Percentiles rank a stretch among this genome's conserved stretches.
phyloP scores from a whole-genome alignment of 2,797 vertebrate genomes.

The Masticophis lateralis region DNA sequence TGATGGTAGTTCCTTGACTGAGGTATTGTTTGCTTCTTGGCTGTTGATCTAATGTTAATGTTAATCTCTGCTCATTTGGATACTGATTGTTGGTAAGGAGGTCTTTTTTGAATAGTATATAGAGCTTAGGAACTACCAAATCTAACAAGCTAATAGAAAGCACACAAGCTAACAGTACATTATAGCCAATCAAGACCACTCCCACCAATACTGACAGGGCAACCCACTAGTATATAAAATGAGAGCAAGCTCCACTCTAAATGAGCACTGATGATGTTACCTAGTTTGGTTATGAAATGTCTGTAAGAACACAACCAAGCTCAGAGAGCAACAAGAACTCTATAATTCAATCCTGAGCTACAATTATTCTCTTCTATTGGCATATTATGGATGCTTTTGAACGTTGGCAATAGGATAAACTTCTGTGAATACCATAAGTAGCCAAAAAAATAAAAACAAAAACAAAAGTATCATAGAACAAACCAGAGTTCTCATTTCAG shows the following conservation, averaged over 20 bases:
- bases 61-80: not conserved
- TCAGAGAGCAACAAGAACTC: not conserved
- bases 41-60: not conserved
- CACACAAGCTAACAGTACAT: not conserved
- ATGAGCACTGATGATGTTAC: not conserved
- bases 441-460: not conserved
- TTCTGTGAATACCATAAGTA: not conserved
- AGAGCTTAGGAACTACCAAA: not conserved
- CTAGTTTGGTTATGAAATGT: not conserved
- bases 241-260: not conserved
- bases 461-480: not conserved
- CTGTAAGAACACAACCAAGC: not conserved
- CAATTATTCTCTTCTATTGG: no score
- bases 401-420: not conserved
- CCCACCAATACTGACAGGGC: not conserved
- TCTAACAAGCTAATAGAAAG: not conserved
- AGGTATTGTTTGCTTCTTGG: not conserved
- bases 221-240: not conserved
- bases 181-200: not conserved
- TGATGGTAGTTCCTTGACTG: not conserved
- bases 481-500: no score
- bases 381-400: not conserved
- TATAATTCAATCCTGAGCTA: not conserved
- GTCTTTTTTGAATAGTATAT: not conserved
- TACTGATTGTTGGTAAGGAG: not conserved